Conservation (phyloP, 2,113 vertebrate species). For the Caretta caretta region DNA sequence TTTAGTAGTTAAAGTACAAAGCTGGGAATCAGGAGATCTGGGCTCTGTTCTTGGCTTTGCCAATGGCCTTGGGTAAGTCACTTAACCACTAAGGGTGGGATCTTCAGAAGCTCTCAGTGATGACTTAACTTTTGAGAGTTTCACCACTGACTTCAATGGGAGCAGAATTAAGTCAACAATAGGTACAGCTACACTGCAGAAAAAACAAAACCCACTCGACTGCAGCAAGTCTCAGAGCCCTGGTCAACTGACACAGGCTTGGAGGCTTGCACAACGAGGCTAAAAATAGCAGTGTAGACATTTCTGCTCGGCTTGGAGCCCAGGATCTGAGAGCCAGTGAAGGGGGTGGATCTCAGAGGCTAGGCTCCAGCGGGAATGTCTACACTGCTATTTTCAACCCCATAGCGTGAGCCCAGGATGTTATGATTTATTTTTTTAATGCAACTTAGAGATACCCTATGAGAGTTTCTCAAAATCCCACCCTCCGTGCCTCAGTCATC, state of each 20-base stretch:
- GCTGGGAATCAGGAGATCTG: not conserved
- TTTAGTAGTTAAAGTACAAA: not conserved
- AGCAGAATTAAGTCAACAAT: not conserved
- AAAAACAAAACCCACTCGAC: too few species aligned
- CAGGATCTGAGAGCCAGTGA: not conserved
- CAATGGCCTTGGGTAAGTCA: not conserved
- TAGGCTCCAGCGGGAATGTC: not conserved
- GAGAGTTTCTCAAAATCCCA: not conserved
- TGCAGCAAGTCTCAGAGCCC: not conserved
- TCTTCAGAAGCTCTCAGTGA: not conserved
- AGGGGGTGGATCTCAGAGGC: not conserved
- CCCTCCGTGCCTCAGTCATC: not conserved
- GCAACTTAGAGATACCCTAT: not conserved
- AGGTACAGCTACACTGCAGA: not conserved
- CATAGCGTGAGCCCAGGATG: not conserved
- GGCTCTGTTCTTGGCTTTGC: not conserved
- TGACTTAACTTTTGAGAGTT: not conserved
- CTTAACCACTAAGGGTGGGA: too few species aligned
- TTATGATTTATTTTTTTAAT: not conserved
- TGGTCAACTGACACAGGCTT: not conserved
- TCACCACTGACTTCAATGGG: not conserved
- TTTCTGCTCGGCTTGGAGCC: not conserved
- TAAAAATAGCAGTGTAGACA: not conserved
- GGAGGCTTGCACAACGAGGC: not conserved
- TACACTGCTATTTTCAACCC: not conserved